Base-by-base conservation (phyloP, 2,888 invertebrate genomes). In the Slavum lentiscoides region DNA sequence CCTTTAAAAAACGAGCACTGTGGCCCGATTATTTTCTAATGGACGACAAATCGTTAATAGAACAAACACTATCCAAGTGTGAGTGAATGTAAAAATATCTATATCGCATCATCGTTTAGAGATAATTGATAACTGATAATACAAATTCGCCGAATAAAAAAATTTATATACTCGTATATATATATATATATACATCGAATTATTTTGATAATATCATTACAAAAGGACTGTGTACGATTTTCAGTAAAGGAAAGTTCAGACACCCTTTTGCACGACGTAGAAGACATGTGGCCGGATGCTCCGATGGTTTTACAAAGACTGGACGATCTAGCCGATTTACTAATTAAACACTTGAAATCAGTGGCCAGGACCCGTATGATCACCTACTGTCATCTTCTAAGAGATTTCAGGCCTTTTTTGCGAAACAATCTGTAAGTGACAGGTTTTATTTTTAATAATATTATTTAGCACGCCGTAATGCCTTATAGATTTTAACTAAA, bases 1-100 rank as follows among this genome's bases (percentile, higher is more conserved):
- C 82, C 17, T 82, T 81, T 37, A 82, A 82, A 76, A 81, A 80
- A 30, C 80, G 82, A 13, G 81, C 83, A 1, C 23, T 76, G 9
- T 82, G 82, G 82, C 82, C 83, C 13, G 83, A 83, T 55, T 80
- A 82, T 17, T 74, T 83, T 21, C 73, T 82, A 19, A 68, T 77
- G 72, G 83, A 83, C 21, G 83, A 83, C 39, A 74, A 82, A 67
- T 75, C 82, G n/a, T 77, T 82, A 49, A 82, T 83, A 70, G 82
- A 80, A 80, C 80, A 80, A 58, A 80, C 80, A 2, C 30, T 80
- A 9, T 80, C 70, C 0, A 80, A 80, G n/a, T n/a, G 80, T 80
- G 37, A 72, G 80, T 11, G 17, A 61, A 9, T 43, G 43, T 43
- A 43, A 43, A 43, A 43, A 43, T 43, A 39, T 39, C 39, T 39